A percentile compares a stretch with the other conserved stretches of the same genome.
Conservation (phyloP, 2,888 invertebrate species). For the Antheraea assamensis region DNA sequence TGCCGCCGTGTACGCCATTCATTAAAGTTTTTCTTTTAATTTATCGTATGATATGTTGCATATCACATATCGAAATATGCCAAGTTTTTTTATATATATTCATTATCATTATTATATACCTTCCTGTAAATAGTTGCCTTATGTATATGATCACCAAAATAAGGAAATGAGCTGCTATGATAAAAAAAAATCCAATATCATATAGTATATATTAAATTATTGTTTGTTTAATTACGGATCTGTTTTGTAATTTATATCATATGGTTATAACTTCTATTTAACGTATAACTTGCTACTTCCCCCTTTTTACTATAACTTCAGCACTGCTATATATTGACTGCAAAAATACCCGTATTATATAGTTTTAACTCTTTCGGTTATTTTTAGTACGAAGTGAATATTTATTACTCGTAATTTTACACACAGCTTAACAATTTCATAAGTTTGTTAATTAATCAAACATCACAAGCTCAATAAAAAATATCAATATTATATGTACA, state of each 20-base stretch:
- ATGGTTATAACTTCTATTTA: too few relatives aligned
- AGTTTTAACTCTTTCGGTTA: background rate
- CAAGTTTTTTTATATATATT: conserved; percentile 18
- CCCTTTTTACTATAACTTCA: too few relatives aligned
- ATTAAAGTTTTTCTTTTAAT: conserved; percentile 72
- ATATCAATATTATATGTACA: too few relatives aligned
- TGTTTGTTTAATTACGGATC: too few relatives aligned
- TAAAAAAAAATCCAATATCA: too few relatives aligned
- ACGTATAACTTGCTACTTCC: too few relatives aligned
- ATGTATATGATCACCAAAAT: too few relatives aligned
- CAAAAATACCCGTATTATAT: background rate
- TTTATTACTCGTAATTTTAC: background rate
- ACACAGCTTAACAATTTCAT: background rate
- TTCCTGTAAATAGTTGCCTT: too few relatives aligned
- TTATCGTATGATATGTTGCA: conserved; percentile 72
- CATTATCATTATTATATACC: background rate
- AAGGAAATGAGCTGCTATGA: too few relatives aligned
- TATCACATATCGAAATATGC: conserved; percentile 34
- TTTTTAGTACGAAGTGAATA: background rate
- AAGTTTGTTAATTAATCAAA: background rate
- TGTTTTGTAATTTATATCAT: too few relatives aligned
- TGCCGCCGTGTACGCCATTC: conserved; percentile 43
- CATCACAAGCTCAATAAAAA: too few relatives aligned
- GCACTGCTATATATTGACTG: background rate
- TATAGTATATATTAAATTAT: too few relatives aligned